phyloP scores from a whole-genome alignment of 2,113 vertebrate genomes.

The Sapayoa aenigma region DNA sequence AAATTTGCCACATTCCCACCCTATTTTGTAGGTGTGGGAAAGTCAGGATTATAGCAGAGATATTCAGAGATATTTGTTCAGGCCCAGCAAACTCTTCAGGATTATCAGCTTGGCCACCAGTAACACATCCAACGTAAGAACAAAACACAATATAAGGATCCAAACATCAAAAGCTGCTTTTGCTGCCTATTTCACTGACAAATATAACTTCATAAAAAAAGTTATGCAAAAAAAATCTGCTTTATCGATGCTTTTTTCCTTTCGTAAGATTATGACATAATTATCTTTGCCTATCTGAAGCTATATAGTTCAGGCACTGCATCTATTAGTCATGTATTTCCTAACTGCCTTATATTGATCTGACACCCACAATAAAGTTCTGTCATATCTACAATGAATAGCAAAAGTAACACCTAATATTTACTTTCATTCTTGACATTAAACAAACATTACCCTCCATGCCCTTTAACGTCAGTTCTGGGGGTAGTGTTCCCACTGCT shows the following conservation, averaged over 20 bases:
- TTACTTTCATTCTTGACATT: background rate
- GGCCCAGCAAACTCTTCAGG: background rate
- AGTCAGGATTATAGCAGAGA: background rate
- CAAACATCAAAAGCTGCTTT: background rate
- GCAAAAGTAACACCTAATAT: background rate
- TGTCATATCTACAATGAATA: background rate
- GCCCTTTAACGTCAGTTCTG: background rate
- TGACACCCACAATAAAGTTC: background rate
- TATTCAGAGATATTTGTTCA: background rate
- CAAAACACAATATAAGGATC: background rate
- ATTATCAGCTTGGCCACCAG: background rate
- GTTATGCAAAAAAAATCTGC: background rate
- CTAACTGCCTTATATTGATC: background rate
- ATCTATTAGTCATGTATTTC: background rate
- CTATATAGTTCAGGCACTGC: background rate
- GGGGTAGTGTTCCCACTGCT: background rate
- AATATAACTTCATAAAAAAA: background rate
- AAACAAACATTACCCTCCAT: background rate
- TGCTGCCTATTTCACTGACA: background rate
- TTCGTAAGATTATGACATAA: background rate
- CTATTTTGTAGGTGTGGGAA: background rate
- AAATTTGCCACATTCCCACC: background rate
- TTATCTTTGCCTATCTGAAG: background rate
- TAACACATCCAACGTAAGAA: fast-evolving
- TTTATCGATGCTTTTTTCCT: background rate